Conservation (phyloP, 2,113 vertebrate species). For the Chlamydotis undulata region DNA sequence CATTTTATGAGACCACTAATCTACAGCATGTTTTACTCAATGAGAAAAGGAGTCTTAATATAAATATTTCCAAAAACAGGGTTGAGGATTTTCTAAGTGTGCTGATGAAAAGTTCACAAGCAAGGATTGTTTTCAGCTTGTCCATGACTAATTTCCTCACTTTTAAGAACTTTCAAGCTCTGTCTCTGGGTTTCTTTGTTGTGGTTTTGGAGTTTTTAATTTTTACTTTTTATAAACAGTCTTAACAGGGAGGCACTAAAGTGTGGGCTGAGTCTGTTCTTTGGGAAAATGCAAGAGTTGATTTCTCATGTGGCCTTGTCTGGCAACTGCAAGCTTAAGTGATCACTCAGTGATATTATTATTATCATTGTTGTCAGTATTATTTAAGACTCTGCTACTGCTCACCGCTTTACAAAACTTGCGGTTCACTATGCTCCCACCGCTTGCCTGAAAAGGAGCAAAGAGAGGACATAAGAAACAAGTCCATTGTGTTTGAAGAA, state of each 20-base stretch:
- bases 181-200: background rate
- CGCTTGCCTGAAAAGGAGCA: background rate
- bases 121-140: background rate
- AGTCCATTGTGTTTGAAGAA: background rate
- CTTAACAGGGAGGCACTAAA: background rate
- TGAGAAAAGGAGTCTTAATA: background rate
- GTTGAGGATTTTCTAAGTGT: background rate
- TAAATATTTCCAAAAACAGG: background rate
- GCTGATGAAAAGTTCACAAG: background rate
- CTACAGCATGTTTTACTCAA: background rate
- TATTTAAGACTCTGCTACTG: background rate
- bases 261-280: background rate
- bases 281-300: background rate
- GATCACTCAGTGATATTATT: background rate
- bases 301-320: background rate
- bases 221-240: background rate
- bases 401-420: background rate
- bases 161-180: background rate
- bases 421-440: background rate
- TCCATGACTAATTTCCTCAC: background rate
- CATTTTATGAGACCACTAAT: background rate
- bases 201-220: background rate
- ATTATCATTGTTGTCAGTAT: too few relatives aligned
- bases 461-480: background rate
- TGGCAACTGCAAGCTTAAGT: background rate